phyloP scores from a whole-genome alignment of 2,113 vertebrate species.

The Aphyosemion australe region DNA sequence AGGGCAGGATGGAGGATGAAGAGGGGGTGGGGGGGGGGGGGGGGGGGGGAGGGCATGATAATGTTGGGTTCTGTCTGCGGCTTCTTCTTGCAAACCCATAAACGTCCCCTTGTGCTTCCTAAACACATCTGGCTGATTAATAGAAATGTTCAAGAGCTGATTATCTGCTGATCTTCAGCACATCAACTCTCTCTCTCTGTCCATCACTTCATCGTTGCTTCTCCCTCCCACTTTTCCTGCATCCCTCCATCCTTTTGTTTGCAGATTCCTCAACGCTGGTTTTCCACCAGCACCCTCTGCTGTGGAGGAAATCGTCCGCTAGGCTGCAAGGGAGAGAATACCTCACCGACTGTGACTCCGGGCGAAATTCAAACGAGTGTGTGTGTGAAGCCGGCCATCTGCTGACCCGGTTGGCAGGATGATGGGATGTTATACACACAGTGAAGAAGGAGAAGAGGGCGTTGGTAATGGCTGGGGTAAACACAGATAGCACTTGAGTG shows the following conservation, averaged over 20 bases:
- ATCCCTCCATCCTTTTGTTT: constrained; percentile 34
- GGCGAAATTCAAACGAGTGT: background rate
- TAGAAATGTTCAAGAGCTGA: background rate
- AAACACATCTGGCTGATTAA: constrained; percentile 13
- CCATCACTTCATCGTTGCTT: background rate
- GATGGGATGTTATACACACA: constrained; percentile 4
- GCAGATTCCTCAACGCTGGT: background rate
- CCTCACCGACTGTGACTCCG: background rate
- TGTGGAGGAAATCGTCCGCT: constrained; percentile 11
- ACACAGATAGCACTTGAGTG: constrained; percentile 57
- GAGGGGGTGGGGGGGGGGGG: constrained; percentile 14
- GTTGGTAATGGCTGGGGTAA: constrained; percentile 56
- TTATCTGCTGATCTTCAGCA: background rate
- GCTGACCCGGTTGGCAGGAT: constrained; percentile 10
- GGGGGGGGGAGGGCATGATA: constrained; percentile 56
- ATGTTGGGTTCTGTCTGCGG: constrained; percentile 39
- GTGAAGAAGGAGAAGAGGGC: constrained; percentile 5
- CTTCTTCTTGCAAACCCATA: constrained; percentile 11
- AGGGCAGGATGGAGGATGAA: background rate
- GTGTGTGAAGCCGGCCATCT: constrained; percentile 41
- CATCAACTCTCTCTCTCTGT: background rate
- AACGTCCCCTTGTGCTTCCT: background rate
- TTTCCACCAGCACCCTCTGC: constrained; percentile 40
- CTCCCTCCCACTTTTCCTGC: background rate
- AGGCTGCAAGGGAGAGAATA: background rate